These are phyloP conservation scores for Chelonia mydas DNA, from an alignment of 2,797 vertebrate species.

Conservation along the genomic window DNA sequence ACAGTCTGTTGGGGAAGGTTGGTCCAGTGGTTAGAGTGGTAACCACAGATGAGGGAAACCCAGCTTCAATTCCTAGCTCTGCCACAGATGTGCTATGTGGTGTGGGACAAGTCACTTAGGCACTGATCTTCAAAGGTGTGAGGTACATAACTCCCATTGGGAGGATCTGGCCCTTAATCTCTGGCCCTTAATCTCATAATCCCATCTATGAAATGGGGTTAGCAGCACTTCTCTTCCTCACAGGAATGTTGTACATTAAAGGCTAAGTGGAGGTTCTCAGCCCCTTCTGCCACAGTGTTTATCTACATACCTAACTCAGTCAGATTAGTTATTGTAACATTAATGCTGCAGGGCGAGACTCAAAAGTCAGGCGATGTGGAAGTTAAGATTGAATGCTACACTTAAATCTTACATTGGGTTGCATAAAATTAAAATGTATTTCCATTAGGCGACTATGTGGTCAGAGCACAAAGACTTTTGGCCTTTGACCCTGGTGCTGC, in stretches of 20 bases:
- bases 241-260: neutral
- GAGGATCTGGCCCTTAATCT: neutral
- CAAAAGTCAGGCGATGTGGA: neutral
- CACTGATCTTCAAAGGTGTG: neutral
- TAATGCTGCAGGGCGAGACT: neutral
- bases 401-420: too few species aligned
- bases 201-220: neutral
- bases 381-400: neutral
- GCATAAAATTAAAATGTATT: neutral
- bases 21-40: too few species aligned
- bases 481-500: neutral
- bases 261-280: neutral
- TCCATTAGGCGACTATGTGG: neutral
- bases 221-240: neutral
- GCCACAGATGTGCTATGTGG: neutral
- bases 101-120: neutral
- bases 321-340: neutral
- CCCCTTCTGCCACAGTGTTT: too few species aligned
- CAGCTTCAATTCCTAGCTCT: neutral
- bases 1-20: neutral
- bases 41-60: too few species aligned
- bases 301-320: neutral
- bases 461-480: neutral
- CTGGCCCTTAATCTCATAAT: neutral
- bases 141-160: neutral